Conservation (phyloP, 2,113 vertebrate genomes). For the Sylvia atricapilla region DNA sequence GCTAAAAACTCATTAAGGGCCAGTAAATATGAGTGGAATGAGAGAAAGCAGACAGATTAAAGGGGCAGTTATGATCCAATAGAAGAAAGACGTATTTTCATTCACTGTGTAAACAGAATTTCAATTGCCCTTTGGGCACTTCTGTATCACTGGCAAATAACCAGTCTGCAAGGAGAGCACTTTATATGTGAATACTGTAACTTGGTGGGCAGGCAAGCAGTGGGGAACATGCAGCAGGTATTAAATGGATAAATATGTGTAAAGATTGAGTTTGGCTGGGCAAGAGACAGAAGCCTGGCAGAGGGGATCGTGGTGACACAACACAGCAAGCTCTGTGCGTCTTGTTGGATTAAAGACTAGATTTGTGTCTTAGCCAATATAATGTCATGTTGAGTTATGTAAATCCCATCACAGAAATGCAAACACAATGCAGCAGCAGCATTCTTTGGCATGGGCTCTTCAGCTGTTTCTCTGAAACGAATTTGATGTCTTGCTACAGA, state of each 20-base stretch:
- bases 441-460: constrained; percentile 48
- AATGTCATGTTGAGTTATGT: constrained; percentile 81
- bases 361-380: constrained; percentile 75
- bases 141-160: neutral
- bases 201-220: neutral
- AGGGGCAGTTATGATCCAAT: neutral
- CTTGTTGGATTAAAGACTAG: constrained; percentile 74
- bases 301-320: constrained; percentile 67
- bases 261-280: constrained; percentile 35
- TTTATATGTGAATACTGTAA: constrained; percentile 7
- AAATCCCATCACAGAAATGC: constrained; percentile 75
- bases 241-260: constrained; percentile 51
- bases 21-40: neutral
- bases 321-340: constrained; percentile 56
- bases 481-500: constrained; percentile 63
- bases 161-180: neutral
- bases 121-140: neutral
- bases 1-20: constrained; percentile 34
- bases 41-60: neutral
- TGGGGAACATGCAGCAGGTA: constrained; percentile 24
- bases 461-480: constrained; percentile 61
- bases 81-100: neutral
- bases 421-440: constrained; percentile 72
- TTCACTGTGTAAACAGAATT: neutral
- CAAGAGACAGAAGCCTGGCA: constrained; percentile 36